Evolutionary conservation across 2,797 vertebrate species (phyloP).

Genomic region (Valencia hispanica): DNA sequence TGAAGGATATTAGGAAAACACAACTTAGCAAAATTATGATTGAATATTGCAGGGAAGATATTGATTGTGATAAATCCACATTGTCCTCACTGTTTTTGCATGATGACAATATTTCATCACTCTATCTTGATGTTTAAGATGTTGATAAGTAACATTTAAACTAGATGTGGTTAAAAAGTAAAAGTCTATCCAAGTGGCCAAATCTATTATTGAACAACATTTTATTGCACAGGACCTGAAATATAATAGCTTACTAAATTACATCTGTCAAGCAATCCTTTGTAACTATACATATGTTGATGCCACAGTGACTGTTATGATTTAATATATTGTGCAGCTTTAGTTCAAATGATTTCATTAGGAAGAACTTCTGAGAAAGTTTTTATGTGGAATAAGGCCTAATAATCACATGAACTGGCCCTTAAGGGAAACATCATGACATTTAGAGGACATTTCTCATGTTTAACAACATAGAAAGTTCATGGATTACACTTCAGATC

Average conservation of each 20-base stretch:
- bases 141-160: neutral
- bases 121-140: neutral
- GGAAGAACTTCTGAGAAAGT: neutral
- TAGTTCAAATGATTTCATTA: neutral
- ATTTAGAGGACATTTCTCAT: slow-evolving; percentile 10
- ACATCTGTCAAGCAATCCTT: neutral
- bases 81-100: neutral
- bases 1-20: neutral
- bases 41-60: neutral
- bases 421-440: slow-evolving; percentile 16
- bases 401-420: neutral
- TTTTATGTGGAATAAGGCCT: neutral
- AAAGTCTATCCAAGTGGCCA: neutral
- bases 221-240: neutral
- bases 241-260: neutral
- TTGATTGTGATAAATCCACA: no score
- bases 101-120: neutral
- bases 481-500: neutral
- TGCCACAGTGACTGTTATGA: no score
- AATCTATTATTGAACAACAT: neutral
- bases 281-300: no score
- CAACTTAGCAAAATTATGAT: neutral
- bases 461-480: slow-evolving; percentile 4
- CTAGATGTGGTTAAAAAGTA: neutral
- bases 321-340: neutral